phyloP scores from a whole-genome alignment of 1,140 invertebrate species.

The Mamestra configurata region DNA sequence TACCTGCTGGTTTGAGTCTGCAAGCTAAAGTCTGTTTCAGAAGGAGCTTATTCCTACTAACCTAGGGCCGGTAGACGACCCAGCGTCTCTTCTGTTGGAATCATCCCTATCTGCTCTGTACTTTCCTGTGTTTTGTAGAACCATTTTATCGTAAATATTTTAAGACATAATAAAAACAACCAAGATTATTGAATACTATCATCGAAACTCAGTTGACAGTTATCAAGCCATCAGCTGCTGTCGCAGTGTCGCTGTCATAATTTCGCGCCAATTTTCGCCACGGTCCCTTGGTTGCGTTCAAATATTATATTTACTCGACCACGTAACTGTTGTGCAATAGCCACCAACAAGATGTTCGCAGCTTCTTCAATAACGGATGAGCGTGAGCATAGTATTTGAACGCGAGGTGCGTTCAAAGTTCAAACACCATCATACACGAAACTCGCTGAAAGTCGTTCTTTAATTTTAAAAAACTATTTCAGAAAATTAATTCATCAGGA shows the following conservation, averaged over 20 bases:
- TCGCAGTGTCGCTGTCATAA: conserved; percentile 42
- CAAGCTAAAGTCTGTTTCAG: conserved; percentile 30
- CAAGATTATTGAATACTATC: background rate
- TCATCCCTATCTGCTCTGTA: conserved; percentile 86
- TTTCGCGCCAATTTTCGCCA: conserved; percentile 51
- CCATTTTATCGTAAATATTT: conserved; percentile 65
- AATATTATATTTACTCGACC: too few species aligned
- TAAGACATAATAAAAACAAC: background rate
- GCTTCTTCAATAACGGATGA: too few species aligned
- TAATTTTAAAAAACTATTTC: too few species aligned
- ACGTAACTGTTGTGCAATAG: too few species aligned
- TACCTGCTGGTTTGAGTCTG: too few species aligned
- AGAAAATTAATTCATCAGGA: too few species aligned
- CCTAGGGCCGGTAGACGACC: conserved; percentile 73
- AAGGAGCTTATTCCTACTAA: conserved; percentile 50
- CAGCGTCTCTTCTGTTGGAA: conserved; percentile 73
- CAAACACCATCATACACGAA: too few species aligned
- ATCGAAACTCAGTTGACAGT: background rate
- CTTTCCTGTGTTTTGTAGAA: conserved; percentile 88
- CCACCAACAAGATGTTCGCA: too few species aligned
- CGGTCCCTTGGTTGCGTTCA: too few species aligned
- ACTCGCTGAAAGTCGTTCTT: too few species aligned
- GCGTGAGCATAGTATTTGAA: too few species aligned
- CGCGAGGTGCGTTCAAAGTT: too few species aligned
- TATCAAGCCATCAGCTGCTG: conserved; percentile 21